Base-by-base conservation (phyloP, 2,113 vertebrate species). In the Stictonetta naevosa region DNA sequence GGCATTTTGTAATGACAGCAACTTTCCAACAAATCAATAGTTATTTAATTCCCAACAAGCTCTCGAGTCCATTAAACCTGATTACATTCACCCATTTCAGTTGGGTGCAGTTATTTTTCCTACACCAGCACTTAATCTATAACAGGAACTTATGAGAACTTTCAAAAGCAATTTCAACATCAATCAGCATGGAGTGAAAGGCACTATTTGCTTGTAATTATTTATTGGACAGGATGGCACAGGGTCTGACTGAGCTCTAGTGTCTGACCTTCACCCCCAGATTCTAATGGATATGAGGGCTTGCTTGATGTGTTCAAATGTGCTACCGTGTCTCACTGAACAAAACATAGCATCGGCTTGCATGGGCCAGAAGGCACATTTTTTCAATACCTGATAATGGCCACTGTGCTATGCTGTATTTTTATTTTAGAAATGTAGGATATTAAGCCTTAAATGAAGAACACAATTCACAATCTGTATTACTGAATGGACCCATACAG, bases 1-100 rank as follows among this genome's bases (percentile, higher is more conserved):
- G 98, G 98, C 98, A 98, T 99, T 99, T 99, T 97, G 98, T 99
- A 98, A 99, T 98, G 98, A 99, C 98, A 98, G 98, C 98, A 98
- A 98, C 98, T 98, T 98, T 98, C 98, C 98, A 98, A 98, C 98
- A 98, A 98, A 99, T 99, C 98, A 97, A 99, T 99, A 98, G 98
- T 99, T 99, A 99, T 99, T 99, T 99, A 99, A 99, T 99, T 99
- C 98, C 98, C 98, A 98, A 98, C 98, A 98, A 99, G 98, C 98
- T 98, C 98, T 97, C 89, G 88, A 99, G 98, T 99, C 98, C 98
- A 99, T 99, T 99, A 99, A 99, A 99, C 98, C 98, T 98, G 98
- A 99, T 99, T 99, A 99, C 98, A 98, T 98, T 98, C 98, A 98
- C 98, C 98, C 98, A 98, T 98, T 98, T 98, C 98, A 98, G 98